Percentiles rank a stretch among this genome's conserved stretches.
These are phyloP conservation scores for Melanotus villosus DNA, from an alignment of 2,888 invertebrate genomes.

Conservation along the genomic window DNA sequence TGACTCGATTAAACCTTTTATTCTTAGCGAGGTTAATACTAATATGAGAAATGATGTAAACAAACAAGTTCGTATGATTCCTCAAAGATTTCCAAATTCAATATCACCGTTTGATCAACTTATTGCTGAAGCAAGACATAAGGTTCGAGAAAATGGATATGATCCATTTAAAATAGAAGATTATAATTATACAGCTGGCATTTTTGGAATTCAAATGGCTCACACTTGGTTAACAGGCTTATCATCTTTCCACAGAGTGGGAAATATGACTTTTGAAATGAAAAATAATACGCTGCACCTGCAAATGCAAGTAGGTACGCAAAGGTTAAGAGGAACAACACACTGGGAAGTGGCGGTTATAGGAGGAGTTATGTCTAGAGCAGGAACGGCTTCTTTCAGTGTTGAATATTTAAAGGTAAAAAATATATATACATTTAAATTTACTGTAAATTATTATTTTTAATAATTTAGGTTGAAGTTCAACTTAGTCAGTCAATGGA, in stretches of 20 bases:
- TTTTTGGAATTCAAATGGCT: conserved; percentile 78
- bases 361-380: conserved; percentile 77
- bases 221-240: conserved; percentile 86
- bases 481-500: conserved; percentile 84
- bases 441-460: background rate
- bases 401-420: conserved; percentile 82
- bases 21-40: conserved; percentile 83
- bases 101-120: conserved; percentile 89
- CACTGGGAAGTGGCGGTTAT: conserved; percentile 84
- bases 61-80: conserved; percentile 78
- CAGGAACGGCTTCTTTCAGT: conserved; percentile 83
- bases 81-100: conserved; percentile 86
- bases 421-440: too few species aligned
- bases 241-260: conserved; percentile 86
- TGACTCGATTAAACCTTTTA: conserved; percentile 88
- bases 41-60: conserved; percentile 83
- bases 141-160: conserved; percentile 75
- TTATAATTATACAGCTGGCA: conserved; percentile 80
- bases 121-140: conserved; percentile 80
- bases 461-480: conserved; percentile 69
- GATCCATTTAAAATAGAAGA: conserved; percentile 85
- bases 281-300: conserved; percentile 79
- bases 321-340: conserved; percentile 82
- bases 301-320: conserved; percentile 84
- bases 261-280: conserved; percentile 81